A percentile compares a stretch with the other conserved stretches of the same genome.
These are phyloP conservation scores for Ictalurus punctatus DNA, from an alignment of 2,113 vertebrate species.

Conservation along the genomic window DNA sequence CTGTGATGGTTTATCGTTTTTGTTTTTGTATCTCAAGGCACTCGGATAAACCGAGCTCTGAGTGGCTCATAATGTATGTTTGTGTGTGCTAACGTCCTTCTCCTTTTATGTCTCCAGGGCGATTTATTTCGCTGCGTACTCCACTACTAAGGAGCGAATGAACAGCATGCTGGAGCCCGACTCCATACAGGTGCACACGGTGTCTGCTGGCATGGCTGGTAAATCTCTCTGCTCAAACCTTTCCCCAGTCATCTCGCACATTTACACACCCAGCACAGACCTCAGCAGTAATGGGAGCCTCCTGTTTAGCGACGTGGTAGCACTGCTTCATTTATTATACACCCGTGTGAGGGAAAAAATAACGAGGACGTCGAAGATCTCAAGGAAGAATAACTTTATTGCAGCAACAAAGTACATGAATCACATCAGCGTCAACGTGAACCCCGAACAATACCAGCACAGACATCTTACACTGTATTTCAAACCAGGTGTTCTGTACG, in stretches of 20 bases:
- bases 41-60: background rate
- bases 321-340: background rate
- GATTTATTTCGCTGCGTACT: constrained; percentile 98
- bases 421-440: no score
- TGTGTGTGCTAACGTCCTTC: background rate
- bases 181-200: constrained; percentile 93
- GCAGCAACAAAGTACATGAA: no score
- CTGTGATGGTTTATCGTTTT: background rate
- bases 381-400: no score
- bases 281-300: background rate
- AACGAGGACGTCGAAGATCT: no score
- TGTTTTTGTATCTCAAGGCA: background rate
- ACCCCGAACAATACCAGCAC: no score
- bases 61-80: background rate
- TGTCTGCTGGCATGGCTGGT: constrained; percentile 95
- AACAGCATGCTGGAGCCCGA: constrained; percentile 87
- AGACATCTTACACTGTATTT: no score
- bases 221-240: constrained; percentile 54
- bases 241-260: background rate
- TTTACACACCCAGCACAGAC: background rate
- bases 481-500: no score
- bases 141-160: constrained; percentile 91
- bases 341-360: no score
- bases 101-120: constrained; percentile 74
- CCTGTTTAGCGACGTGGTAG: background rate